A percentile compares a stretch with the other conserved stretches of the same genome.
These are phyloP conservation scores for Drosophila maculinotata DNA, from an alignment of 2,888 invertebrate species.

Conservation along the genomic window DNA sequence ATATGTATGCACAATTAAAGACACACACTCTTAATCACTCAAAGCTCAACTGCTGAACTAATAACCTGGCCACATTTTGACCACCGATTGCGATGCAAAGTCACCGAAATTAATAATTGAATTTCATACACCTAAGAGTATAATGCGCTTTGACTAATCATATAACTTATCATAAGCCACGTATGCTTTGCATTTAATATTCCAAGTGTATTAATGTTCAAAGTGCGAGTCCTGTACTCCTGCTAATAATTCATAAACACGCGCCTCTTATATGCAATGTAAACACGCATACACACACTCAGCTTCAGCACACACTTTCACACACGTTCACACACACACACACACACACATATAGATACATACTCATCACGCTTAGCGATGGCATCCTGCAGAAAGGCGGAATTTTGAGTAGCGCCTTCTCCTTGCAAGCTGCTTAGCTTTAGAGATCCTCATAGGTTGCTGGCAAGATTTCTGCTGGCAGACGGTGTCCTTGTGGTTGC, in stretches of 20 bases:
- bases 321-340: not conserved
- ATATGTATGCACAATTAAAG: not conserved
- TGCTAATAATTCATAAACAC: slow-evolving; percentile 58
- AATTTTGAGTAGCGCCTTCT: slow-evolving; percentile 18
- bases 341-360: not conserved
- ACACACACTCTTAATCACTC: not conserved
- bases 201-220: not conserved
- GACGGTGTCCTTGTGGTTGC: slow-evolving; percentile 19
- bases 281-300: slow-evolving; percentile 32
- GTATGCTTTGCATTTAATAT: slow-evolving; percentile 19
- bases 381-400: not conserved
- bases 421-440: slow-evolving; percentile 36
- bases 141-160: slow-evolving; percentile 31
- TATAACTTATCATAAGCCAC: slow-evolving; percentile 19
- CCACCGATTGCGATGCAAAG: not conserved
- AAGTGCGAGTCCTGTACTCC: slow-evolving; percentile 6
- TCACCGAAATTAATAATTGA: slow-evolving; percentile 45
- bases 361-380: not conserved
- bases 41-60: slow-evolving; percentile 7
- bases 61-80: slow-evolving; percentile 15
- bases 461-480: not conserved
- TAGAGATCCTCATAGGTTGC: slow-evolving; percentile 10
- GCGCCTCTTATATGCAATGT: slow-evolving; percentile 30
- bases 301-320: slow-evolving; percentile 19
- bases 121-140: not conserved